Evolutionary conservation across 2,797 vertebrate genomes (phyloP).

Genomic region (Glossophaga mutica): DNA sequence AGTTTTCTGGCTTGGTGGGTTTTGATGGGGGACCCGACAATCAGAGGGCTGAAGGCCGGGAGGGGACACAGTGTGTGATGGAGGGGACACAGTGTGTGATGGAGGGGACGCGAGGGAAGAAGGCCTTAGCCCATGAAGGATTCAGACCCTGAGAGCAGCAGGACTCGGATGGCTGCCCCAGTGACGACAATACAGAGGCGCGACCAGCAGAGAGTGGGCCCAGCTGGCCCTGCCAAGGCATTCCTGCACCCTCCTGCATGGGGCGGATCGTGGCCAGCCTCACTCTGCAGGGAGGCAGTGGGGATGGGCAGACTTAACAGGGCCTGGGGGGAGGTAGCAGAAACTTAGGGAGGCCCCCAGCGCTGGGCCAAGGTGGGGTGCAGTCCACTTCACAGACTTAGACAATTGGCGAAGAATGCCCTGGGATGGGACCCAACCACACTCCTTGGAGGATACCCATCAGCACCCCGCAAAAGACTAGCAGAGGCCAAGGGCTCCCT

Average conservation of each 20-base stretch:
- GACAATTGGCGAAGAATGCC: not conserved
- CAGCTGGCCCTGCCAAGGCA: not conserved
- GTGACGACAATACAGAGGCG: not conserved
- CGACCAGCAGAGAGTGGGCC: not conserved
- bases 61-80: not conserved
- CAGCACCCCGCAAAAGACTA: not conserved
- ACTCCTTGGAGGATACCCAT: not conserved
- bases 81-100: accelerated
- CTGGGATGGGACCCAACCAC: not conserved
- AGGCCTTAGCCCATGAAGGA: not conserved
- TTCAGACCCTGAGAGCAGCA: no score
- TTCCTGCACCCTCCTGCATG: not conserved
- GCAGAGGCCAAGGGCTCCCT: not conserved
- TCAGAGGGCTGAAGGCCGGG: not conserved
- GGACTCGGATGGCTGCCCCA: not conserved
- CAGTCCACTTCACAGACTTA: not conserved
- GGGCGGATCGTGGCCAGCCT: not conserved
- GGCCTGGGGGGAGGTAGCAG: not conserved
- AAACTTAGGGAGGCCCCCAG: not conserved
- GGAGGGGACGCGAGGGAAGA: accelerated
- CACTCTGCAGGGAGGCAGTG: not conserved
- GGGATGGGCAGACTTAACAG: not conserved
- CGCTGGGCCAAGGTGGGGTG: not conserved
- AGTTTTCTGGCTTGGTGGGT: not conserved
- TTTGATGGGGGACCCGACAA: not conserved